Conservation (phyloP, 2,113 vertebrate species). For the Tetrax tetrax region DNA sequence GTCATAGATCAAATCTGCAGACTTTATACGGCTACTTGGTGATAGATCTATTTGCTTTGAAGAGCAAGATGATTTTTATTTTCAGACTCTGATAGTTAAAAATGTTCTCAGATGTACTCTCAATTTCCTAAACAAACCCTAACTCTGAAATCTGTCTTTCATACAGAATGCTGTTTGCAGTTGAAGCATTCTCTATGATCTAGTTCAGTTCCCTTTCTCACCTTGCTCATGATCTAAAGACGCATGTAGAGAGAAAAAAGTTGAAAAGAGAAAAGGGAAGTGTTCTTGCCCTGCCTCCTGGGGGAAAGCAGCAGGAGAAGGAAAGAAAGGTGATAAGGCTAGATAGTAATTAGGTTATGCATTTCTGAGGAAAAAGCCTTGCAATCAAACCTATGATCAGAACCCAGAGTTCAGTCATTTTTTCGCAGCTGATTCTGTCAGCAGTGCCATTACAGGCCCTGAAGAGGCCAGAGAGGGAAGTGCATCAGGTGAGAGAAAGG, state of each 20-base stretch:
- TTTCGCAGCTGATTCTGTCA: neutral
- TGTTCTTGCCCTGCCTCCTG: neutral
- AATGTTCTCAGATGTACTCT: neutral
- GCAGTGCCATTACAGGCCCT: neutral
- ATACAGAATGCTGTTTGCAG: neutral
- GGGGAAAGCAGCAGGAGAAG: neutral
- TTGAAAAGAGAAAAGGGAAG: neutral
- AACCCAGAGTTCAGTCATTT: neutral
- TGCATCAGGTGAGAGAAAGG: neutral
- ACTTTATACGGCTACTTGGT: neutral
- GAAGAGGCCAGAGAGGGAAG: neutral
- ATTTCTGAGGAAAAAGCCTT: neutral
- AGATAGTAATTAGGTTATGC: neutral
- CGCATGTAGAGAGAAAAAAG: neutral
- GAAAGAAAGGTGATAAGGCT: neutral
- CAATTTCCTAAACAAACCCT: neutral
- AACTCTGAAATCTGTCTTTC: neutral
- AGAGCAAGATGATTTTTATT: neutral
- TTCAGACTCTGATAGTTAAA: neutral
- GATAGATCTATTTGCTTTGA: constrained; percentile 1
- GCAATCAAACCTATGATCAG: neutral
- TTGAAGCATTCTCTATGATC: neutral
- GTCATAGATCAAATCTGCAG: neutral
- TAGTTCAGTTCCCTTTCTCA: neutral
- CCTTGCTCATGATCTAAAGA: neutral